These are phyloP conservation scores for Saccostrea glomerata DNA, from an alignment of 1,140 invertebrate species.

Conservation along the genomic window DNA sequence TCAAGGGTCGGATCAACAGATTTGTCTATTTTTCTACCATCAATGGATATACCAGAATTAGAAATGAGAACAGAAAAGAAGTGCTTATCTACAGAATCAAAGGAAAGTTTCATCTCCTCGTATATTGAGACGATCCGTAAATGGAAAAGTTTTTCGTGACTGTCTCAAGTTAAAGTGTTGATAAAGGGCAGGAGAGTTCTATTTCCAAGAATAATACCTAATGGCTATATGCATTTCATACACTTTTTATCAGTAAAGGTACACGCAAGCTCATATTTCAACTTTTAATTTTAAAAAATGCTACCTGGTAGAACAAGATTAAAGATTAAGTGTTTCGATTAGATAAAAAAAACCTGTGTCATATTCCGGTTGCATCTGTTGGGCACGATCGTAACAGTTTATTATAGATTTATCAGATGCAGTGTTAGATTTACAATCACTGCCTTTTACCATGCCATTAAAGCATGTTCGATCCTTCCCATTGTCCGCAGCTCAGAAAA, in stretches of 20 bases:
- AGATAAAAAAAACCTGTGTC: background rate
- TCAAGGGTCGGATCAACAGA: background rate
- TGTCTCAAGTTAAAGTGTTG: too few species aligned
- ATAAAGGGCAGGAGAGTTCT: too few species aligned
- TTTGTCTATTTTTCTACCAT: background rate
- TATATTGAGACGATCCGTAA: too few species aligned
- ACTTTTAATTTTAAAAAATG: too few species aligned
- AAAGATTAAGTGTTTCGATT: background rate
- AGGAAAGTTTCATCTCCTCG: too few species aligned
- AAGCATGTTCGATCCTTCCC: background rate
- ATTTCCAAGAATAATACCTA: too few species aligned
- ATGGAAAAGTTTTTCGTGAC: too few species aligned
- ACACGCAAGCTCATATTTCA: too few species aligned
- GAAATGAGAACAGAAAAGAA: background rate
- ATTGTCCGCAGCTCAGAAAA: background rate
- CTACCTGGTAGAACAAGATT: too few species aligned
- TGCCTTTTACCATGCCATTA: background rate
- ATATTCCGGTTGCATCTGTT: background rate
- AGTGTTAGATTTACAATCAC: background rate
- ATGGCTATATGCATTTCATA: too few species aligned
- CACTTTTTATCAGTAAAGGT: too few species aligned
- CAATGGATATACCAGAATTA: background rate
- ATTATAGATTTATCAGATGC: slow-evolving; percentile 25
- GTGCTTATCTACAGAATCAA: background rate
- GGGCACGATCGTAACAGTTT: background rate